Evolutionary conservation across 2,113 vertebrate species (phyloP).

Genomic region (Anoplopoma fimbria): DNA sequence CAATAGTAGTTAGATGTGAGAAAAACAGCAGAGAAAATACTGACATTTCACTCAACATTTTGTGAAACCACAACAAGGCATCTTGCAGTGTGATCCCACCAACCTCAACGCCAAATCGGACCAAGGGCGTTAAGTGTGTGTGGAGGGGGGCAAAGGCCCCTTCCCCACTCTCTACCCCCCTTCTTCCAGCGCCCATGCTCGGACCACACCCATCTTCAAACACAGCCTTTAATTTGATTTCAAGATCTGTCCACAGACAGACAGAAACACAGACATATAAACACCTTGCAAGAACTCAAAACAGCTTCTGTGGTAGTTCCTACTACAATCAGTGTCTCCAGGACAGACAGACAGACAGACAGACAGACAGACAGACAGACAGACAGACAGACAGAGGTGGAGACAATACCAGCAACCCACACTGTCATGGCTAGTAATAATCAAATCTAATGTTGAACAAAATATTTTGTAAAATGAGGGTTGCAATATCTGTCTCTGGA

Average conservation of each 20-base stretch:
- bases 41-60: background rate
- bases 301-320: background rate
- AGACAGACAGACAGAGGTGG: background rate
- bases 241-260: background rate
- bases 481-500: background rate
- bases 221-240: background rate
- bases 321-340: background rate
- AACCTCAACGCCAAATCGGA: too few species aligned
- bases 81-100: too few species aligned
- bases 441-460: background rate
- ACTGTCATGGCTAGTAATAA: background rate
- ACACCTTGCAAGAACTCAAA: background rate
- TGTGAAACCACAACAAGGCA: background rate
- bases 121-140: background rate
- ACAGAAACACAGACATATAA: background rate
- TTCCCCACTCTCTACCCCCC: background rate
- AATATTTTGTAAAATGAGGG: background rate
- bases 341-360: background rate
- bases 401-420: background rate
- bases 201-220: background rate
- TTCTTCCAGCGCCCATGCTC: background rate
- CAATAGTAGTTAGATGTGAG: background rate
- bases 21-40: background rate
- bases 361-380: background rate
- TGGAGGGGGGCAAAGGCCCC: background rate